Base-by-base conservation (phyloP, 2,797 vertebrate genomes). In the Centroberyx gerrardi region DNA sequence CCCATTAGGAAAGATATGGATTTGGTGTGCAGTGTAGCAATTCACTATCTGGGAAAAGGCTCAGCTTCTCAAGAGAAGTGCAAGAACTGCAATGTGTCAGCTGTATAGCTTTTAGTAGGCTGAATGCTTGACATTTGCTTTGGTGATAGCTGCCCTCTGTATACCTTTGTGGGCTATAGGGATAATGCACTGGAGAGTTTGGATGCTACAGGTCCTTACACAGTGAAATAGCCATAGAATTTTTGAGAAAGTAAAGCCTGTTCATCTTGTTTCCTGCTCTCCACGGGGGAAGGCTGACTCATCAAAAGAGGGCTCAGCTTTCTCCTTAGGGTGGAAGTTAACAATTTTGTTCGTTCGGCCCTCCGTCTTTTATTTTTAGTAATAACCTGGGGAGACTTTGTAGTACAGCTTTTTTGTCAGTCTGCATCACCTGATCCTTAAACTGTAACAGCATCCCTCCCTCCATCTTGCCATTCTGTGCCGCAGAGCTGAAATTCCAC, bases 401-500 rank as follows among this genome's bases (percentile, higher is more conserved):
- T 75, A 68, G 68, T 68, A 46, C 58, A 63, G 67, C 55, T 72
- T 86, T 56, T 80, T 67, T 79, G 61, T 79, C 74, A 3, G 71
- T 33, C 56, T 51, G 72, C 80, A 76, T 78, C 83, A 88, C 82
- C 70, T 48, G 84, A 89, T 88, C 78, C 83, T 51, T 48, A 59
- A 46, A 59, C 55, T 78, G 80, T 84, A 88, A 89, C 84, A 68
- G 67, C 71, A 83, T 80, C 85, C 75, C 15, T 60, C 28, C 33
- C 13, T 54, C 14, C 62, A 52, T 78, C 70, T 75, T 10, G 5
- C 69, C 60, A 49, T 62, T 80, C 81, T 83, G 44, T 65, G 73
- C 78, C 64, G 69, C 75, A 71, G 80, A 87, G 84, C 76, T 90
- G 85, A 88, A 87, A 90, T 90, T 90, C 64, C 85, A 90, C 68